Evolutionary conservation across 2,797 vertebrate genomes (phyloP), one percentile per base, ranked within the genome.

Genomic region (Garrulus glandarius): DNA sequence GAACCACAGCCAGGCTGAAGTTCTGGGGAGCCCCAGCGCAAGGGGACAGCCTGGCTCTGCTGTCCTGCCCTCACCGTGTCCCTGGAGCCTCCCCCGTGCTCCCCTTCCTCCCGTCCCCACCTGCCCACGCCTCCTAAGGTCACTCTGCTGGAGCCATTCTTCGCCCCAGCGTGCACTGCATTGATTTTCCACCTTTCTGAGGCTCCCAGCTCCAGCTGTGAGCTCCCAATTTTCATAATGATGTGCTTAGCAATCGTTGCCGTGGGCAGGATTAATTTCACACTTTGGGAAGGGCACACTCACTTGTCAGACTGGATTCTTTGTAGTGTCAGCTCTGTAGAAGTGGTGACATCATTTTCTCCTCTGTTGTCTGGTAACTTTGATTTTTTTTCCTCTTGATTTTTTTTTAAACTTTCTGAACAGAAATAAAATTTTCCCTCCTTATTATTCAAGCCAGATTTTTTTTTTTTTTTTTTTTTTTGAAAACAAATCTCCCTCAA

Each of bases 161-260:
- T 76, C 0, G 0, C 60, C 50, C 14, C 50, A 61, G 77, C 15
- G 32, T 32, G n/a, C 55, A 2, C 24, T 13, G 29, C 56, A 74
- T 37, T 60, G 91, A 92, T 91, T 91, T 90, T 34, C 56, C 82
- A 32, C 37, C 0, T 83, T 60, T 39, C 59, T 34, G 22, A 87
- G 46, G 2, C 67, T 89, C 57, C 49, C 46, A 17, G 4, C 23
- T 14, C 76, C 78, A 79, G 65, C 64, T 89, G 85, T 29, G 44
- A 84, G 65, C 53, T 82, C 67, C 60, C 71, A 3, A n/a, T 90
- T 87, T 94, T 91, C 88, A 80, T 50, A 77, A 87, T 1, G 27
- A 93, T 74, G 67, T 49, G 64, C 77, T 92, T 67, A 74, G 86
- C 75, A 36, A 7, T 89, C 1, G 3, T 27, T 88, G 76, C 70